Base-by-base conservation (phyloP, 2,888 invertebrate genomes). In the Drosophila kambysellisi region DNA sequence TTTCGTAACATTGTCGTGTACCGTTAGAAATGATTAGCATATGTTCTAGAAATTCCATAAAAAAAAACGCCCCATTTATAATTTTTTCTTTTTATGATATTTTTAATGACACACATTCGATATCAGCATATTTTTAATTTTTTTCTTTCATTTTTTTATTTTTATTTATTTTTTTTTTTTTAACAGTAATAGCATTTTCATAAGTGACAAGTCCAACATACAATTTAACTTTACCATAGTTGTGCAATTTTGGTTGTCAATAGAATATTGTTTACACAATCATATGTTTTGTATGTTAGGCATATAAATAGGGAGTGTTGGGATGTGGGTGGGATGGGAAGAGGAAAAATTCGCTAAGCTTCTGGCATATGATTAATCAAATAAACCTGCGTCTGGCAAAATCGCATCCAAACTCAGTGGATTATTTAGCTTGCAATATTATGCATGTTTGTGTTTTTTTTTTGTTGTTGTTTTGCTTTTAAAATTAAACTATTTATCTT, bases 111-210 rank as follows among this genome's bases (percentile, higher is more conserved):
- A 84, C 82, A 75, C 84, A 82, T 71, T 89, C 62, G 75, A 89
- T 89, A 84, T 89, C 83, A 81, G 81, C 86, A 81, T 75, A 66
- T 78, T 67, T 78, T 46, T 64, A 25, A n/a, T 20, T 48, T 58
- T 56, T 60, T 25, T 53, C 71, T 41, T 70, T 54, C 20, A 43
- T 60, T 64, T 68, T 30, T 39, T 46, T 67, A 8, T 17, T 20
- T 50, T 64, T 56, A 60, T 20, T 48, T 61, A 1, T 43, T 5
- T 7, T 29, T 12, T 64, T 59, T 66, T 64, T 60, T 61, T 87
- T 87, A 89, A 89, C 83, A 84, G 70, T 89, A 84, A 85, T 89
- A 89, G 88, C 88, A 74, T 41, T 87, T 84, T 82, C 73, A 81
- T 87, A 76, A 61, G 70, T 60, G 78, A 73, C 48, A 72, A 68